phyloP scores from a whole-genome alignment of 1,140 invertebrate genomes.

The Cydia pomonella region DNA sequence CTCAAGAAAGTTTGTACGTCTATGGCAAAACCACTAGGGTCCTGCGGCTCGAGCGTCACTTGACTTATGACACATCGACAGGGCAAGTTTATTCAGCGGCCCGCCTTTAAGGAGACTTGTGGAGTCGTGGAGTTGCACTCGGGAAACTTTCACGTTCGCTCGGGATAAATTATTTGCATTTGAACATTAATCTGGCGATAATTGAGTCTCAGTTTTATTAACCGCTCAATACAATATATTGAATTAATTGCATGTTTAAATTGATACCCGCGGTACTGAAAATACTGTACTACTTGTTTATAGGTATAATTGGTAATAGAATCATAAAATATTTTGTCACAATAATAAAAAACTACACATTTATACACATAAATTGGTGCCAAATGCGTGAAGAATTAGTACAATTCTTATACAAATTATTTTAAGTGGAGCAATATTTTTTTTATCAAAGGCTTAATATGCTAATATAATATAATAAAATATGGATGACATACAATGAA shows the following conservation, averaged over 20 bases:
- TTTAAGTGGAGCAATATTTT: too few relatives aligned
- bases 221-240: not conserved
- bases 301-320: not conserved
- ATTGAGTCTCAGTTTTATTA: not conserved
- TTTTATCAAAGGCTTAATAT: too few relatives aligned
- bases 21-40: conserved; percentile 54
- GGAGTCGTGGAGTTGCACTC: conserved; percentile 48
- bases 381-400: too few relatives aligned
- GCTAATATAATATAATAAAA: too few relatives aligned
- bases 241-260: not conserved
- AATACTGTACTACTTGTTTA: not conserved
- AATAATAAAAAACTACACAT: too few relatives aligned
- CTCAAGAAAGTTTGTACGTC: conserved; percentile 45
- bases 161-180: conserved; percentile 3
- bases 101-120: conserved; percentile 54
- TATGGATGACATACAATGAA: too few relatives aligned
- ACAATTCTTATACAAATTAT: too few relatives aligned
- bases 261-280: not conserved
- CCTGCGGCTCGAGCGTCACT: conserved; percentile 65
- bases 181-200: not conserved
- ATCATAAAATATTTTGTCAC: too few relatives aligned
- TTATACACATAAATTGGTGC: too few relatives aligned
- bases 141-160: not conserved
- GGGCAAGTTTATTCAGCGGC: conserved; percentile 73
- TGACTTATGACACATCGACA: conserved; percentile 79